Conservation (phyloP, 2,888 invertebrate genomes). For the Meghimatium bilineatum region DNA sequence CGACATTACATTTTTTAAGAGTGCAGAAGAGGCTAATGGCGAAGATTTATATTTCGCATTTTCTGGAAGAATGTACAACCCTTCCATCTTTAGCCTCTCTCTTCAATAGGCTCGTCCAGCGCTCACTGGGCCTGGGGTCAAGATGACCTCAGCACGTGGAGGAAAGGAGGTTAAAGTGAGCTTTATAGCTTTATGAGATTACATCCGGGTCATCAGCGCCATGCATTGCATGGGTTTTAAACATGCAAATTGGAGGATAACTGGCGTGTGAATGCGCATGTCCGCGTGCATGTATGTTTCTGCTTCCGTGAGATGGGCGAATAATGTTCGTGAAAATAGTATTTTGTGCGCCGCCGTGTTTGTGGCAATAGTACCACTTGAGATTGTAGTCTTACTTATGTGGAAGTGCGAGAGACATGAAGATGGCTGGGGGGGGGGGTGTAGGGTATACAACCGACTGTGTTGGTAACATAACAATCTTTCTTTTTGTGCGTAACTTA, state of each 20-base stretch:
- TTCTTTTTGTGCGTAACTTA: too few relatives aligned
- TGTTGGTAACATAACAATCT: too few relatives aligned
- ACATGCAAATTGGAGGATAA: conserved; percentile 30
- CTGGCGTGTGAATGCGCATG: neutral
- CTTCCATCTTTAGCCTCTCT: neutral
- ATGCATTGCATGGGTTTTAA: neutral
- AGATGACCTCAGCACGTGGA: conserved; percentile 13
- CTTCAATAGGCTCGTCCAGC: conserved; percentile 7
- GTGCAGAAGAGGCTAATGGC: neutral
- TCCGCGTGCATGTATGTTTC: neutral
- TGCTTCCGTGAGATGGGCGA: neutral
- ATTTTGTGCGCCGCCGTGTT: too few relatives aligned
- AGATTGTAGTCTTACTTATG: too few relatives aligned
- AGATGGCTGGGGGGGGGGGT: too few relatives aligned
- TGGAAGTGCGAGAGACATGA: too few relatives aligned
- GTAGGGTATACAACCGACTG: too few relatives aligned
- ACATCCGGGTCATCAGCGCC: conserved; percentile 24
- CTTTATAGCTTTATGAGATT: conserved; percentile 17
- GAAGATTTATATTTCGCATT: conserved; percentile 4
- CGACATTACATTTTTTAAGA: neutral
- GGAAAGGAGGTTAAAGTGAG: conserved; percentile 36
- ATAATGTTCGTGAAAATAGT: too few relatives aligned
- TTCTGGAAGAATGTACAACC: neutral
- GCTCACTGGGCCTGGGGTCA: conserved; percentile 11
- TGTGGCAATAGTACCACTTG: too few relatives aligned